phyloP scores from a whole-genome alignment of 1,140 invertebrate genomes.

The Magallana gigas region DNA sequence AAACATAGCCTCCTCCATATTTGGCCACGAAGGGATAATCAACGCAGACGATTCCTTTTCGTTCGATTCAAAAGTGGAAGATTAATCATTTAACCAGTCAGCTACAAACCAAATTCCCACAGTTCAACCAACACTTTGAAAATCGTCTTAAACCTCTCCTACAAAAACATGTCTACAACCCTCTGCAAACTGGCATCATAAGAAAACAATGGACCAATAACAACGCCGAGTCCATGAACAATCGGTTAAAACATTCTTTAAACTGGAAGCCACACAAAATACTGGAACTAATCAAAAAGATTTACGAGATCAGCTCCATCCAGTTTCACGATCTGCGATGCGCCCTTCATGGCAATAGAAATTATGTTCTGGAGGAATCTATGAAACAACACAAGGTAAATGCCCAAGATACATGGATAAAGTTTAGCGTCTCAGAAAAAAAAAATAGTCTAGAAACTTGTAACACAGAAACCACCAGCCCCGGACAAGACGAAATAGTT shows the following conservation, averaged over 20 bases:
- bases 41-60: neutral
- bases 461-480: neutral
- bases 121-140: neutral
- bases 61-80: neutral
- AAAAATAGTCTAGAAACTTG: conserved; percentile 15
- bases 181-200: neutral
- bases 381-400: neutral
- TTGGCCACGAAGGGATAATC: too few relatives aligned
- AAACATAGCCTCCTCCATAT: too few relatives aligned
- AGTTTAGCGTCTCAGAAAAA: neutral
- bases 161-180: neutral
- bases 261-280: conserved; percentile 41
- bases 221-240: neutral
- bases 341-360: conserved; percentile 37
- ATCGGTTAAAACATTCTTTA: conserved; percentile 23
- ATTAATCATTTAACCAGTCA: neutral
- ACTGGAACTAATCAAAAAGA: conserved; percentile 21
- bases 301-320: neutral
- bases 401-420: neutral
- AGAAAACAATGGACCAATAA: neutral
- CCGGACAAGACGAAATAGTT: neutral
- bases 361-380: conserved; percentile 26
- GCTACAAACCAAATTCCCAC: neutral
- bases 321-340: conserved; percentile 35
- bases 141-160: neutral